These are phyloP conservation scores for Rutpela maculata DNA, from an alignment of 2,888 invertebrate species.

Conservation along the genomic window DNA sequence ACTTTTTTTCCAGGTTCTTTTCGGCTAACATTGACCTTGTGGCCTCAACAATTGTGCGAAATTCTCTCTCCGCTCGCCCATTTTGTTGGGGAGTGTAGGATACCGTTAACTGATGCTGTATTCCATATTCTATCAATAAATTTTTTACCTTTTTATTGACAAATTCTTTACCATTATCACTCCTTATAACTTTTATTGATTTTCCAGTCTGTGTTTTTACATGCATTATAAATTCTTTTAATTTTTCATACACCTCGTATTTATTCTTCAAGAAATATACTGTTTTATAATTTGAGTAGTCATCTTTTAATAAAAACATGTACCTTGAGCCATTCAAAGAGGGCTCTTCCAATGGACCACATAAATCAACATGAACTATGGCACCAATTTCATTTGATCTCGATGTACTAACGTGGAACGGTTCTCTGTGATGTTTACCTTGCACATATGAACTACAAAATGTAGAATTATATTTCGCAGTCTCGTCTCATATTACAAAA, in stretches of 20 bases:
- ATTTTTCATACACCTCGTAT: constrained; percentile 41
- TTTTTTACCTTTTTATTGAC: background rate
- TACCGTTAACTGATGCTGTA: constrained; percentile 42
- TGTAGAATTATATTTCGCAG: no score
- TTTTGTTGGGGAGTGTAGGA: constrained; percentile 52
- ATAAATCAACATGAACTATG: constrained; percentile 49
- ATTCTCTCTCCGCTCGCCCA: constrained; percentile 52
- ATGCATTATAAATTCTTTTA: constrained; percentile 46
- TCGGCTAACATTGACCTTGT: constrained; percentile 41
- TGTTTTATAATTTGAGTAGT: constrained; percentile 44
- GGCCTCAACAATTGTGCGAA: constrained; percentile 46
- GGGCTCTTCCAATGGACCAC: constrained; percentile 47
- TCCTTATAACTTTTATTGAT: constrained; percentile 49
- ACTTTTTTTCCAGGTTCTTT: background rate
- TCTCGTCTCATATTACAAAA: no score
- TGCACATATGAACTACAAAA: no score
- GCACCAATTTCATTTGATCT: constrained; percentile 32
- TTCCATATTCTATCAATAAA: constrained; percentile 34
- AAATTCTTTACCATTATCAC: constrained; percentile 59
- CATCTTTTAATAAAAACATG: constrained; percentile 52
- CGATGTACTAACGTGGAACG: constrained; percentile 3
- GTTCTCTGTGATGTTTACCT: constrained; percentile 40
- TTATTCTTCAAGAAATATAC: constrained; percentile 46
- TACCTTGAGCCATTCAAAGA: constrained; percentile 48
- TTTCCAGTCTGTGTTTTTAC: constrained; percentile 45